Base-by-base conservation (phyloP, 2,113 vertebrate genomes). In the Semicossyphus pulcher region DNA sequence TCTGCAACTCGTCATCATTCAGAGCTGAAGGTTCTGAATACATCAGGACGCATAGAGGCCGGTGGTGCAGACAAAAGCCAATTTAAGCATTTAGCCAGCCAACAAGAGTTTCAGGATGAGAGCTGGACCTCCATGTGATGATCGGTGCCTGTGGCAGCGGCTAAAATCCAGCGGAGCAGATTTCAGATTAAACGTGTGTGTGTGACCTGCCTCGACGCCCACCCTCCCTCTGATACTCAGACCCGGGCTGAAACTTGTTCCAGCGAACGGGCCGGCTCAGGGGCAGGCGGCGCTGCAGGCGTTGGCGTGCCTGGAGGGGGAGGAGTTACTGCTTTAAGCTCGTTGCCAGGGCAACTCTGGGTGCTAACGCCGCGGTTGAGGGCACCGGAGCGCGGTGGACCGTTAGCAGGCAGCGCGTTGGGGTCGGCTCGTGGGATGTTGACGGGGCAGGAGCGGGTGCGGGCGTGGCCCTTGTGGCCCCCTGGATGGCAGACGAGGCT, bases 391-490 rank as follows among this genome's bases (percentile, higher is more conserved):
- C 73, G 78, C 2, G 20, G 84, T 4, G 72, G 80, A 0, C 49
- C 83, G 29, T 45, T 76, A 10, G 57, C 53, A 7, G 44, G 77
- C 78, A 86, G 80, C 11, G 80, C 34, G 2, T 56, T 29, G 52
- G 92, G 92, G 70, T 80, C 86, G 65, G 15, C 93, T 74, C 90
- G 94, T 36, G 93, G 95, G 61, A 95, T 93, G 77, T 98, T 97
- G 41, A 94, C 92, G 0, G 98, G 97, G 72, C 98, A 98, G 28
- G 98, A 98, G 83, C 95, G 94, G 59, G 97, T 97, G 87, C 96
- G 94, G 73, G 96, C 94, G 47, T 95, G 92, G 83, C 94, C 96
- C 71, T 93, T 94, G 32, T 91, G 95, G 14, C 92, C 89, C 14
- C 92, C 93, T 0, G 91, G 86, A 67, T 92, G 94, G 74, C 95